Percentiles rank a stretch among this genome's conserved stretches.
Evolutionary conservation across 2,888 invertebrate genomes (phyloP).

Genomic region (Cerastis rubricosa): DNA sequence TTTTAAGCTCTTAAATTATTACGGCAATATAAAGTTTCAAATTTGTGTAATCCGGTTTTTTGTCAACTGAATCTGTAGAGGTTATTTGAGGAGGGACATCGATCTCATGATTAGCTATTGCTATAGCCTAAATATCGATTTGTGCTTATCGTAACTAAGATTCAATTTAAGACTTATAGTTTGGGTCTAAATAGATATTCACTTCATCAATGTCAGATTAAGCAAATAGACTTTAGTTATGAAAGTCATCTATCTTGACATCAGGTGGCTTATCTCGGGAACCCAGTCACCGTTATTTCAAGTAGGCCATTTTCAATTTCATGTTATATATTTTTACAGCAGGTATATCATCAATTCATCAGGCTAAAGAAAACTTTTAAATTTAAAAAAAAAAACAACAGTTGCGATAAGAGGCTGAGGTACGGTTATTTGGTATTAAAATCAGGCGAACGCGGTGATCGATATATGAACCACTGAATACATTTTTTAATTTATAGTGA

Average conservation of each 20-base stretch:
- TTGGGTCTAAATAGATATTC: conserved; percentile 36
- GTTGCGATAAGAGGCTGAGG: conserved; percentile 74
- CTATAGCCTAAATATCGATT: conserved; percentile 19
- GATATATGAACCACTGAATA: conserved; percentile 68
- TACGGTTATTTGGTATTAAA: conserved; percentile 81
- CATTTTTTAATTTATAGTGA: conserved; percentile 64
- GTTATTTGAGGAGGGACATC: conserved; percentile 14
- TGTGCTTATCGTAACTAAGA: conserved; percentile 22
- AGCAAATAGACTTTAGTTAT: conserved; percentile 34
- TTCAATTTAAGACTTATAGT: conserved; percentile 33
- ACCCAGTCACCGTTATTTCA: conserved; percentile 7
- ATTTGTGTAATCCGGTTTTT: conserved; percentile 29
- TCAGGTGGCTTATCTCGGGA: conserved; percentile 25
- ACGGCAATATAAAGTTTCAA: conserved; percentile 18
- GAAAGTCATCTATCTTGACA: conserved; percentile 38
- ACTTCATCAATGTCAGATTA: conserved; percentile 54
- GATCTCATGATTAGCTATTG: conserved; percentile 7
- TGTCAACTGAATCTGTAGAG: neutral
- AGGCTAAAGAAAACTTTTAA: conserved; percentile 61
- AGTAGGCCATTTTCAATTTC: conserved; percentile 6
- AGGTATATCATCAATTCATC: conserved; percentile 34
- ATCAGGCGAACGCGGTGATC: conserved; percentile 67
- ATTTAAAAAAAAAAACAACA: conserved; percentile 72
- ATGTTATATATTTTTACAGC: conserved; percentile 36
- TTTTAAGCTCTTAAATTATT: conserved; percentile 31